Conservation (phyloP, 2,888 invertebrate species). For the Camptogramma bilineatum region DNA sequence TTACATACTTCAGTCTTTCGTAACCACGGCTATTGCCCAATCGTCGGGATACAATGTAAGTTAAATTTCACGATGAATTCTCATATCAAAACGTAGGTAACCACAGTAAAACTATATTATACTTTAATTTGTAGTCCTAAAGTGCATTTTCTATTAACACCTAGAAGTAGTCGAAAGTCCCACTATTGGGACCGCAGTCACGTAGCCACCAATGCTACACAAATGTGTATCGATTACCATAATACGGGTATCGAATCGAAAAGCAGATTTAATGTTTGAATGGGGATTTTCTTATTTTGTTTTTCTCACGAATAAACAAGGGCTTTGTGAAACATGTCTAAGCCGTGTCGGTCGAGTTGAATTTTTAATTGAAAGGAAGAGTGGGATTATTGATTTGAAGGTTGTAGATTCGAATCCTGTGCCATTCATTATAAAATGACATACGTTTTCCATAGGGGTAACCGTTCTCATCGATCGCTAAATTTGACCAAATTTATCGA, state of each 20-base stretch:
- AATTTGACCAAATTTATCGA: too few relatives aligned
- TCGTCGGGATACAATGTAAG: neutral
- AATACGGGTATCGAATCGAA: conserved; percentile 35
- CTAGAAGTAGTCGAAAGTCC: neutral
- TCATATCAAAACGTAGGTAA: neutral
- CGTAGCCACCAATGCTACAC: conserved; percentile 37
- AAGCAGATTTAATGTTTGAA: conserved; percentile 2
- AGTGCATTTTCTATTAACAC: neutral
- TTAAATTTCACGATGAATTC: neutral
- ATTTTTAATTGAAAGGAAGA: too few relatives aligned
- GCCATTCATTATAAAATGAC: too few relatives aligned
- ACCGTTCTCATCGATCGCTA: too few relatives aligned
- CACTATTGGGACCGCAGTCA: conserved; percentile 24
- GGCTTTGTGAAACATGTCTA: neutral
- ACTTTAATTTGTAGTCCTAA: neutral
- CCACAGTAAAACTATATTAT: neutral
- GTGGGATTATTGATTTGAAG: too few relatives aligned
- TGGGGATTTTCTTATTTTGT: neutral
- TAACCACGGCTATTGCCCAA: too few relatives aligned
- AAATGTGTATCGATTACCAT: conserved; percentile 42
- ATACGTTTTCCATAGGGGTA: too few relatives aligned
- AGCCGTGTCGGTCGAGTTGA: neutral
- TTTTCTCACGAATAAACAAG: neutral
- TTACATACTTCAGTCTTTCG: too few relatives aligned
- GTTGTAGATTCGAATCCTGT: too few relatives aligned